Conservation (phyloP, 2,113 vertebrate species). For the Hyperoodon ampullatus region DNA sequence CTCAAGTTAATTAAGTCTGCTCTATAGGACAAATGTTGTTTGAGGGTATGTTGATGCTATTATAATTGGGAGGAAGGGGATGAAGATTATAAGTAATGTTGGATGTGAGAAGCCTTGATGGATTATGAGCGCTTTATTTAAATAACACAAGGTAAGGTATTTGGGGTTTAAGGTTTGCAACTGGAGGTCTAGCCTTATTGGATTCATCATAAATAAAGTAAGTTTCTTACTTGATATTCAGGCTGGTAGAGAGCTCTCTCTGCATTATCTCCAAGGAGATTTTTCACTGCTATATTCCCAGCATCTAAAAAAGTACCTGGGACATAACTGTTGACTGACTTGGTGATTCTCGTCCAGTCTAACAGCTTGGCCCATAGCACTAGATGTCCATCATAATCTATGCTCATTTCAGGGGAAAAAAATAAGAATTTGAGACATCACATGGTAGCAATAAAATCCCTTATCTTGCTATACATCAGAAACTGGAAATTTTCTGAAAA, state of each 20-base stretch:
- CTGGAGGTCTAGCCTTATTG: neutral
- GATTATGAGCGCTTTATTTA: neutral
- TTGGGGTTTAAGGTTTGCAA: neutral
- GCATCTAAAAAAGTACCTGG: neutral
- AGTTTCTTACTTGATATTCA: neutral
- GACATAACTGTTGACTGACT: neutral
- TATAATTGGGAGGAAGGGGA: neutral
- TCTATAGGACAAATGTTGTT: neutral
- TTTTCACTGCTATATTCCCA: neutral
- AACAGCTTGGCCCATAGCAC: neutral
- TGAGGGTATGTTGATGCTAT: neutral
- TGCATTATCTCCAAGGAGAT: neutral
- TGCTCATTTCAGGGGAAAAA: neutral
- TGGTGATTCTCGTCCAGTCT: neutral
- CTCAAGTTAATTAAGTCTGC: neutral
- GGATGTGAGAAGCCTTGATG: neutral
- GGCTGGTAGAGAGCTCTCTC: neutral
- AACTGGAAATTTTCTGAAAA: constrained; percentile 32
- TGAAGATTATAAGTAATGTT: neutral
- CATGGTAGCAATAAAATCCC: neutral
- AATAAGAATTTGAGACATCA: constrained; percentile 10
- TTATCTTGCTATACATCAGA: constrained; percentile 32
- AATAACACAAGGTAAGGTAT: neutral
- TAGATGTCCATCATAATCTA: neutral
- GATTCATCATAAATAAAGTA: neutral